These are phyloP conservation scores for Nomada ruficornis DNA, from an alignment of 2,888 invertebrate species.

Conservation along the genomic window DNA sequence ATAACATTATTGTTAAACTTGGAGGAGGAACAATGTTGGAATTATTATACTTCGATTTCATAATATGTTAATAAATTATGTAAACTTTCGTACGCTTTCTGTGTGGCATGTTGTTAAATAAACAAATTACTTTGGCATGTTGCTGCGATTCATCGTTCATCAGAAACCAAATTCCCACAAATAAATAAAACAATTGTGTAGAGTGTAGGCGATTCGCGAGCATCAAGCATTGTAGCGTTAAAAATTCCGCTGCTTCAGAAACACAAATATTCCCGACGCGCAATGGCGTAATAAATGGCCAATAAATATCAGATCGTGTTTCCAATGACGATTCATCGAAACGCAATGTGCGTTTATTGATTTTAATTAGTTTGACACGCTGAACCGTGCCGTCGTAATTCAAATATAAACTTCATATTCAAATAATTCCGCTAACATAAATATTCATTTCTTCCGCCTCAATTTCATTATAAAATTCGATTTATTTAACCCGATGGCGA, in stretches of 20 bases:
- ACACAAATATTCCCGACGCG: constrained; percentile 17
- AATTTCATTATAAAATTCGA: not conserved
- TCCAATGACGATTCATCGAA: constrained; percentile 33
- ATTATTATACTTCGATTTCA: no score
- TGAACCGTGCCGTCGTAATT: constrained; percentile 36
- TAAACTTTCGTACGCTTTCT: no score
- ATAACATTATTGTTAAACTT: no score
- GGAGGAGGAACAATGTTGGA: no score
- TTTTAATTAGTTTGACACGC: constrained; percentile 32
- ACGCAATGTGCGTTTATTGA: constrained; percentile 29
- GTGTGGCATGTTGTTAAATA: no score
- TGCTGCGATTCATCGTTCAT: not conserved
- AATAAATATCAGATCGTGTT: constrained; percentile 37
- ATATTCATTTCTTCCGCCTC: constrained; percentile 8
- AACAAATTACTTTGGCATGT: not conserved
- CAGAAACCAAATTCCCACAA: not conserved
- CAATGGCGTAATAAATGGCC: constrained; percentile 30
- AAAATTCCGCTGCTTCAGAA: constrained; percentile 6
- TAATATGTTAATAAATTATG: no score
- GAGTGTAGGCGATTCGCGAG: not conserved
- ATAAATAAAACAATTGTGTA: constrained; percentile 5
- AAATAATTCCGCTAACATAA: not conserved
- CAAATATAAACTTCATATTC: constrained; percentile 10
- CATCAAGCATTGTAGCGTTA: not conserved
- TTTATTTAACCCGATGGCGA: no score